These are phyloP conservation scores for Hyposoter didymator DNA, from an alignment of 2,888 invertebrate species.

Conservation along the genomic window DNA sequence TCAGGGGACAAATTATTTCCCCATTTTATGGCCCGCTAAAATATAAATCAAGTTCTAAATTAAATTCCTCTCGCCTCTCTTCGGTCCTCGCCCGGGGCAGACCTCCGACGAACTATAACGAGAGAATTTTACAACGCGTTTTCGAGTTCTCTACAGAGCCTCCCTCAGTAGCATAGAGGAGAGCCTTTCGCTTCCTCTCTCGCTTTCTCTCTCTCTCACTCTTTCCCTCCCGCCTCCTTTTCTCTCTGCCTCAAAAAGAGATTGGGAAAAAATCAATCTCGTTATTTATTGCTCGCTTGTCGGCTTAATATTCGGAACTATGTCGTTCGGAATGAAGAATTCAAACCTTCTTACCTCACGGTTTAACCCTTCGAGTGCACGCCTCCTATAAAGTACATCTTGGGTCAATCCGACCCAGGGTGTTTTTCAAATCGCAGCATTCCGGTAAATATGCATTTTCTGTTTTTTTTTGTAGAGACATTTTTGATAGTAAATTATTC, in stretches of 20 bases:
- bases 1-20: constrained; percentile 83
- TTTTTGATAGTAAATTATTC: too few relatives aligned
- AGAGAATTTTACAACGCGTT: constrained; percentile 81
- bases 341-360: background rate
- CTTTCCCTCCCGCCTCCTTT: background rate
- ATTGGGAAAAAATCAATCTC: background rate
- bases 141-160: constrained; percentile 52
- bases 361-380: too few relatives aligned
- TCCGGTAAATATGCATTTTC: too few relatives aligned
- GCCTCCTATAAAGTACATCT: too few relatives aligned
- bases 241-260: background rate
- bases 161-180: constrained; percentile 12
- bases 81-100: constrained; percentile 53
- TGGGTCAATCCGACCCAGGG: too few relatives aligned
- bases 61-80: constrained; percentile 79
- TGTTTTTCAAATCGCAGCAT: too few relatives aligned
- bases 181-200: background rate
- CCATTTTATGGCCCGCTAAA: constrained; percentile 83
- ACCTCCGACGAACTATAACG: constrained; percentile 79
- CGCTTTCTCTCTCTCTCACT: background rate
- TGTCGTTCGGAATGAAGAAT: background rate
- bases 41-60: constrained; percentile 84
- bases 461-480: too few relatives aligned
- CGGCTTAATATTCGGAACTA: background rate
- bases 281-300: constrained; percentile 3